These are phyloP conservation scores for Coccyzus lansbergi DNA, from an alignment of 2,797 vertebrate species.

Conservation along the genomic window DNA sequence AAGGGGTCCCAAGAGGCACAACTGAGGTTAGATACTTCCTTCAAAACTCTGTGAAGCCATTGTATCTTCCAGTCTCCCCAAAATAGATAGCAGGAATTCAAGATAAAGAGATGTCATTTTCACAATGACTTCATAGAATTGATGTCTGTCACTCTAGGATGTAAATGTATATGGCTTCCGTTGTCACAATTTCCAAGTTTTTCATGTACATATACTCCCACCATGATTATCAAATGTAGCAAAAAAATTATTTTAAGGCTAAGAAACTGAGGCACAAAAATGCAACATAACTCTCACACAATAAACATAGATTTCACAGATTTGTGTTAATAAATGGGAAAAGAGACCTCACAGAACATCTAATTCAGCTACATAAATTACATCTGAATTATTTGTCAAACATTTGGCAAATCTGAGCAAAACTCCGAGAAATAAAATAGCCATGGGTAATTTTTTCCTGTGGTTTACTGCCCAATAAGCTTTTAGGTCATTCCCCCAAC, in stretches of 20 bases:
- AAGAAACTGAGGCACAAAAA: not conserved
- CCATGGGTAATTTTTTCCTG: not conserved
- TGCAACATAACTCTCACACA: not conserved
- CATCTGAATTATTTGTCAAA: not conserved
- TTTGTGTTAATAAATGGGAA: not conserved
- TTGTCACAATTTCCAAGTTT: not conserved
- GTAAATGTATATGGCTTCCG: not conserved
- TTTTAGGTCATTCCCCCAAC: not conserved
- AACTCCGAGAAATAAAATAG: not conserved
- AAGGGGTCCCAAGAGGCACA: constrained; percentile 46
- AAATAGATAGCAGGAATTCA: constrained; percentile 60
- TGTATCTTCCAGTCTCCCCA: not conserved
- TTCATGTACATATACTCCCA: not conserved
- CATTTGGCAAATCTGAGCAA: not conserved
- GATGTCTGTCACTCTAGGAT: constrained; percentile 31
- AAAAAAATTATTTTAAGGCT: not conserved
- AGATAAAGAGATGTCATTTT: constrained; percentile 55
- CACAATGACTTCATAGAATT: constrained; percentile 6
- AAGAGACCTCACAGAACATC: not conserved
- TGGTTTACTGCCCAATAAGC: not conserved
- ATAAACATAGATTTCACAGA: not conserved
- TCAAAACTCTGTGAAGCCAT: constrained; percentile 18
- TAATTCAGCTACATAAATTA: not conserved
- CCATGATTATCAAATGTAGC: not conserved
- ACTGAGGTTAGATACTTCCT: constrained; percentile 37